phyloP scores from a whole-genome alignment of 2,797 vertebrate species.

The Chaetodon trifasciatus region DNA sequence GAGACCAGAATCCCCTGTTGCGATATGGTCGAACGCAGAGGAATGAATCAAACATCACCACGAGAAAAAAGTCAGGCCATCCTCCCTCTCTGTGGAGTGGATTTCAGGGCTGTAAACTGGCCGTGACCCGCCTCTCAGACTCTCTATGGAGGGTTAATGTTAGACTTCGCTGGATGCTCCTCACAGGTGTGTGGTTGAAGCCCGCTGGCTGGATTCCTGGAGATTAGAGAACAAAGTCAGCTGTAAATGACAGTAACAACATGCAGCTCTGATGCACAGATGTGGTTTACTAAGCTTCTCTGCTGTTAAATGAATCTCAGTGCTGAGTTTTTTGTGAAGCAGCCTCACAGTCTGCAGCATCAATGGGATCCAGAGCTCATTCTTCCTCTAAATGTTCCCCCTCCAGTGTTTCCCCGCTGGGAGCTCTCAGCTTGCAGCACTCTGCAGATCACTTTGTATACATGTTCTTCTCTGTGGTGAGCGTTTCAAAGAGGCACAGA shows the following conservation, averaged over 20 bases:
- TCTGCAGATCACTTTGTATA: background rate
- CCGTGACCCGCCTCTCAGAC: background rate
- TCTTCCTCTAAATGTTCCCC: slow-evolving; percentile 10
- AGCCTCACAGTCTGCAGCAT: slow-evolving; percentile 26
- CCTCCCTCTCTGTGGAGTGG: background rate
- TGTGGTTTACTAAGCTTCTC: slow-evolving; percentile 1
- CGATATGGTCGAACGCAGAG: slow-evolving; percentile 18
- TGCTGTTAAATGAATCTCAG: background rate
- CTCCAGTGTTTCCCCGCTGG: background rate
- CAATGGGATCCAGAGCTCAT: slow-evolving; percentile 31
- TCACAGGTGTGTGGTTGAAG: background rate
- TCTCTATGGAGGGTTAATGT: background rate
- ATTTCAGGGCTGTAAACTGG: background rate
- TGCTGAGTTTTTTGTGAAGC: slow-evolving; percentile 5
- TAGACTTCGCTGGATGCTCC: background rate
- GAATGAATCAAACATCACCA: slow-evolving; percentile 34
- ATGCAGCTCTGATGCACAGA: background rate
- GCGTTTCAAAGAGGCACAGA: slow-evolving; percentile 7
- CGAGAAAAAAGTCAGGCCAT: background rate
- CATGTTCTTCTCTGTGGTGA: slow-evolving; percentile 13
- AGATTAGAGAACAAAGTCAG: slow-evolving; percentile 8
- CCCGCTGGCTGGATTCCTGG: background rate
- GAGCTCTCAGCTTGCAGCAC: background rate
- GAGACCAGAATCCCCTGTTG: slow-evolving; percentile 13
- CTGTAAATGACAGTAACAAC: background rate